Base-by-base conservation (phyloP, 2,113 vertebrate genomes). In the Propithecus coquereli region DNA sequence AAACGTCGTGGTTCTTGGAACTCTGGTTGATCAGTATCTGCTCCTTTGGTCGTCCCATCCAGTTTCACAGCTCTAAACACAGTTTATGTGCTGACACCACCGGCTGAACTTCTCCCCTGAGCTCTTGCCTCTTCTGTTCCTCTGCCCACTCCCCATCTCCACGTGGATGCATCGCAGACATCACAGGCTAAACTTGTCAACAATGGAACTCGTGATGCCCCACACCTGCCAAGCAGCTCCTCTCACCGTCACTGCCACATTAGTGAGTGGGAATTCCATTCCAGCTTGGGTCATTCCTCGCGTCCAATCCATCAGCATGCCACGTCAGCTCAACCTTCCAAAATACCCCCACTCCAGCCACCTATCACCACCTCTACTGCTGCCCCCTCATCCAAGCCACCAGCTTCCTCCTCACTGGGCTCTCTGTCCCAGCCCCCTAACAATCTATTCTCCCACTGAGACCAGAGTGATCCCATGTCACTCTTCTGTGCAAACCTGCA, bases 81-180 rank as follows among this genome's bases (percentile, higher is more conserved):
- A 81, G 63, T 70, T 79, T 27, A 17, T 5, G 40, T 20, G 37
- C 37, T 16, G 34, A 52, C 25, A 17, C 30, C 59, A 88, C 45
- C 25, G 40, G 8, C 13, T 59, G 45, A 86, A 47, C 17, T 50
- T 63, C 57, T 84, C 43, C 30, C 65, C 47, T 25, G 6, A 50
- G 70, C 23, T 27, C 30, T n/a, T 6, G 23, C 74, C 23, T 85
- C 66, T 18, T 12, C 47, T 9, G 43, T 45, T 70, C 34, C 10
- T 63, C 17, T 59, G 25, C 34, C 23, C 45, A 11, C 54, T 54
- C 0, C 12, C 54, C 4, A 11, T 61, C 6, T 87, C 17, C 17
- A 32, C 6, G 5, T 52, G 37, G n/a, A n/a, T 59, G 30, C 11
- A 0, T 54, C 18, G 32, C 1, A 30, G 30, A 20, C 13, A 30